phyloP scores from a whole-genome alignment of 2,797 vertebrate species.

The Adelosebastes latens region DNA sequence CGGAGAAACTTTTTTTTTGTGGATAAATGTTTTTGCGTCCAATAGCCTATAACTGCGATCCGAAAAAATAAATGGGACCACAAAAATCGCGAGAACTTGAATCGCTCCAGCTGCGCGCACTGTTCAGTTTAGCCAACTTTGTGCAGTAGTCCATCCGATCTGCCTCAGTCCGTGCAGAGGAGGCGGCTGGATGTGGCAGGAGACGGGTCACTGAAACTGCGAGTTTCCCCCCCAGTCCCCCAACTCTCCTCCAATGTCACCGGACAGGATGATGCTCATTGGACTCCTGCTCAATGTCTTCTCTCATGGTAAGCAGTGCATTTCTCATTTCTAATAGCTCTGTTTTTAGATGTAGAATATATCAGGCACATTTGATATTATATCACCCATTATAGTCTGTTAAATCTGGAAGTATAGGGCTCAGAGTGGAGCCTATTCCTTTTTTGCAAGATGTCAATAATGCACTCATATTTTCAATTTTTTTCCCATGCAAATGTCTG shows the following conservation, averaged over 20 bases:
- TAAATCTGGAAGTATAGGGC: background rate
- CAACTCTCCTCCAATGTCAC: slow-evolving; percentile 65
- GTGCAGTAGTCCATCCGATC: slow-evolving; percentile 23
- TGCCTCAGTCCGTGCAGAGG: slow-evolving; percentile 25
- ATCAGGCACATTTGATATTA: background rate
- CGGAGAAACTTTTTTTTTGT: slow-evolving; percentile 36
- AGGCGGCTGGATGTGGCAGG: slow-evolving; percentile 73
- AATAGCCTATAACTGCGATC: background rate
- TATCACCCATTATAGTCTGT: background rate
- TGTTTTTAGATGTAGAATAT: background rate
- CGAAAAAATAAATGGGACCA: slow-evolving; percentile 53
- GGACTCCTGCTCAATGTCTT: slow-evolving; percentile 78
- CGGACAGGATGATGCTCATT: slow-evolving; percentile 76
- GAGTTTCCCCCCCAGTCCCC: slow-evolving; percentile 29
- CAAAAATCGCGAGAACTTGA: slow-evolving; percentile 61
- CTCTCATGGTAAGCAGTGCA: slow-evolving; percentile 59
- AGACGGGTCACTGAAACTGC: slow-evolving; percentile 61
- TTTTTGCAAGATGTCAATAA: background rate
- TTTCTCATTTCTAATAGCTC: background rate
- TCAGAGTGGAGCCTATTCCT: background rate
- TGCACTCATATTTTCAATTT: background rate
- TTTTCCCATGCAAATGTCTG: background rate
- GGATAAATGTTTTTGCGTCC: background rate
- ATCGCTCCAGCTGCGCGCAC: slow-evolving; percentile 29
- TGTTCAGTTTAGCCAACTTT: slow-evolving; percentile 73